These are phyloP conservation scores for Eptesicus fuscus DNA, from an alignment of 2,113 vertebrate genomes.

Conservation along the genomic window DNA sequence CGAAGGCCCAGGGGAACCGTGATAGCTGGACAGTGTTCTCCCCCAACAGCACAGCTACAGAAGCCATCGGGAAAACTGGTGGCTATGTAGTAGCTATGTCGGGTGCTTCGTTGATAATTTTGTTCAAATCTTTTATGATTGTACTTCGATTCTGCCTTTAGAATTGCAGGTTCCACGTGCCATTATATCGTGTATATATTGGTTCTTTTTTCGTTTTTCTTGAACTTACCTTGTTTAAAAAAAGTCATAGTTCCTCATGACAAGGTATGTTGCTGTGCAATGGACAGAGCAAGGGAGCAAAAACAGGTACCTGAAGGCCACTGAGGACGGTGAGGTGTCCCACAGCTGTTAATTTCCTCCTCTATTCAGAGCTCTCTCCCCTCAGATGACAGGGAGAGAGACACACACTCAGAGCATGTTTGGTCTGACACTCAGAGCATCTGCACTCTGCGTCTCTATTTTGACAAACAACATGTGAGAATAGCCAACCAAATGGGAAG, in stretches of 20 bases:
- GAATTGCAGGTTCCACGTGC: not conserved
- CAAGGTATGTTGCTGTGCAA: not conserved
- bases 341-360: not conserved
- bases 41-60: rapidly evolving
- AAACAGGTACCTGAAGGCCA: not conserved
- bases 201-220: not conserved
- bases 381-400: not conserved
- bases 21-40: not conserved
- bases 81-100: not conserved
- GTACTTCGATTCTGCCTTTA: not conserved
- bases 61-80: not conserved
- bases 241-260: not conserved
- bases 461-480: not conserved
- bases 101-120: not conserved
- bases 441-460: not conserved
- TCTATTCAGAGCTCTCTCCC: not conserved
- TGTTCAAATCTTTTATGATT: not conserved
- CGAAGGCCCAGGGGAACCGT: not conserved
- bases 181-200: not conserved
- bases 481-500: not conserved
- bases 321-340: not conserved
- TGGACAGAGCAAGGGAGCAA: not conserved
- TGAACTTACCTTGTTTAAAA: not conserved
- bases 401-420: not conserved
- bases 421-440: not conserved